Evolutionary conservation across 2,888 invertebrate species (phyloP).

Genomic region (Drosophila phalerata): DNA sequence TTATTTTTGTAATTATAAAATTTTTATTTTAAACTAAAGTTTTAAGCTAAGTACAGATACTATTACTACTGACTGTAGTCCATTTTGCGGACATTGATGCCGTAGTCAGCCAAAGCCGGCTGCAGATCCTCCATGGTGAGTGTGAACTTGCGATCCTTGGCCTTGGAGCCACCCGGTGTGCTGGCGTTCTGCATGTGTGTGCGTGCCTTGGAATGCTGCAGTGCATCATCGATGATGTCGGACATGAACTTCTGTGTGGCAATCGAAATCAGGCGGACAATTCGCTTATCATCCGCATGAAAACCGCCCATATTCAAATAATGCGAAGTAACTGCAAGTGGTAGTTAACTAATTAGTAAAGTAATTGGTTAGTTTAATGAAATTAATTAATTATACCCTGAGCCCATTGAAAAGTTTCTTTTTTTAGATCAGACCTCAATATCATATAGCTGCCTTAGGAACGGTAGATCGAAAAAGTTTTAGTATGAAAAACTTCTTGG

Average conservation of each 20-base stretch:
- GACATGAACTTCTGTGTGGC: conserved; percentile 99
- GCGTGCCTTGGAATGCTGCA: conserved; percentile 98
- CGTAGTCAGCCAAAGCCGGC: conserved; percentile 97
- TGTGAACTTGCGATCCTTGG: conserved; percentile 92
- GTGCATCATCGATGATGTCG: conserved; percentile 98
- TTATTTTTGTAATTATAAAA: too few relatives aligned
- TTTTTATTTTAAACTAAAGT: too few relatives aligned
- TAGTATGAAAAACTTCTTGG: too few relatives aligned
- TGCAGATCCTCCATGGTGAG: conserved; percentile 98
- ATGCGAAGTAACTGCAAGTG: conserved; percentile 56
- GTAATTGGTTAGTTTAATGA: too few relatives aligned
- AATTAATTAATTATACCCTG: too few relatives aligned
- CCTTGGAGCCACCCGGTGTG: conserved; percentile 75
- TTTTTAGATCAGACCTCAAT: too few relatives aligned
- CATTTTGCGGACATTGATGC: conserved; percentile 95
- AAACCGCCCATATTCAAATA: conserved; percentile 90
- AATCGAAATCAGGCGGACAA: conserved; percentile 95
- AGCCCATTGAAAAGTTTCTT: too few relatives aligned
- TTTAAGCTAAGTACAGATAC: too few relatives aligned
- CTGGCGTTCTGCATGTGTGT: conserved; percentile 83
- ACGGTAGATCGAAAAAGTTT: too few relatives aligned
- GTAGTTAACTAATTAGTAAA: neutral
- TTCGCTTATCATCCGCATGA: conserved; percentile 95
- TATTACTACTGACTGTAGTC: conserved; percentile 63
- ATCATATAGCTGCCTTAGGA: too few relatives aligned